A percentile compares a stretch with the other conserved stretches of the same genome.
Conservation (phyloP, 2,113 vertebrate genomes). For the Aviceda subcristata region DNA sequence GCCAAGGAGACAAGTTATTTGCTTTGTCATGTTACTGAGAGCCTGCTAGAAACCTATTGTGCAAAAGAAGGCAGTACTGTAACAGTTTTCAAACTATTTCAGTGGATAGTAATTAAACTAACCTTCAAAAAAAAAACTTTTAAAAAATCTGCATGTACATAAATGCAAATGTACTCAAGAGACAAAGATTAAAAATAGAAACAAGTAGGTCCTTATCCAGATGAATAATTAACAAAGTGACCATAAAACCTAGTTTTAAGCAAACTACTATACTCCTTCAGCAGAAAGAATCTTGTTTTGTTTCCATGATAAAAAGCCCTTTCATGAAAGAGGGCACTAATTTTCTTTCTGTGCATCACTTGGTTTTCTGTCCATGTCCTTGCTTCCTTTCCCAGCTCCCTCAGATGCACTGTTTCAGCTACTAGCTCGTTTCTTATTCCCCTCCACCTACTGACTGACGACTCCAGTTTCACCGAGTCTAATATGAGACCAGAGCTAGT, state of each 20-base stretch:
- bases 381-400: slow-evolving; percentile 8
- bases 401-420: not conserved
- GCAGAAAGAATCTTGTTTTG: slow-evolving; percentile 31
- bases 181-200: not conserved
- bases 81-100: not conserved
- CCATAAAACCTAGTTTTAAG: not conserved
- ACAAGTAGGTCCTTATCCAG: not conserved
- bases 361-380: slow-evolving; percentile 18
- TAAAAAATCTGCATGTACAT: not conserved
- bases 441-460: not conserved
- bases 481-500: not conserved
- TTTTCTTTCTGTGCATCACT: slow-evolving; percentile 12
- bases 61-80: not conserved
- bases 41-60: not conserved
- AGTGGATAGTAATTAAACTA: not conserved
- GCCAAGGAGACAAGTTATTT: not conserved
- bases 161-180: not conserved
- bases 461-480: not conserved
- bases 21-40: not conserved
- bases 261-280: not conserved
- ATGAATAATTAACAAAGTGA: slow-evolving; percentile 1
- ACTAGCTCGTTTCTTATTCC: not conserved
- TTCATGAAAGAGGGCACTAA: not conserved
- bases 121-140: not conserved
- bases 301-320: slow-evolving; percentile 2